Evolutionary conservation across 2,797 vertebrate species (phyloP).

Genomic region (Gambusia yucatana): DNA sequence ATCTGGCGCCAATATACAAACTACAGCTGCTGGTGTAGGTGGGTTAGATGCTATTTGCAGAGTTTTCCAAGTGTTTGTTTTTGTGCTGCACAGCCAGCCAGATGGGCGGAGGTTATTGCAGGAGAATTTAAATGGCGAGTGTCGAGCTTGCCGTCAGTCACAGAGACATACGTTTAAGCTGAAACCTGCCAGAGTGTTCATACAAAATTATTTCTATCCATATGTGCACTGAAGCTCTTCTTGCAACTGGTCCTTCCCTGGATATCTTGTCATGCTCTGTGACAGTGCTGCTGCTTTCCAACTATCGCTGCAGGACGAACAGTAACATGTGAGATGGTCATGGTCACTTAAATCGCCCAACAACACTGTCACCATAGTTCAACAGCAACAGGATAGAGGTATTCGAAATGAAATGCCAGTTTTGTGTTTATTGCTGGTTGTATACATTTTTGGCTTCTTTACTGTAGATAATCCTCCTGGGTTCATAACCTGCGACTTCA

Average conservation of each 20-base stretch:
- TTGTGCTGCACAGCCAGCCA: conserved; percentile 36
- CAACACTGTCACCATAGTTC: not conserved
- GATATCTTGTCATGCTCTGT: not conserved
- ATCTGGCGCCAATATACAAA: conserved; percentile 48
- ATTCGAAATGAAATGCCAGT: not conserved
- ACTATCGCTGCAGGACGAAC: not conserved
- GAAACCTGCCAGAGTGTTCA: conserved; percentile 25
- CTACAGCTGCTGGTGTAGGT: conserved; percentile 47
- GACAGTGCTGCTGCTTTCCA: not conserved
- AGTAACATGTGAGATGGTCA: not conserved
- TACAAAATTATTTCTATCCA: conserved; percentile 25
- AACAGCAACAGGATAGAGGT: not conserved
- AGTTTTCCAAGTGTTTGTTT: conserved; percentile 44
- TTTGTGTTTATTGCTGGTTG: not conserved
- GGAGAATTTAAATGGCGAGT: conserved; percentile 13
- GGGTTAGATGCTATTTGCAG: conserved; percentile 54
- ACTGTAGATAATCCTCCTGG: not conserved
- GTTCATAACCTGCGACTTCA: not conserved
- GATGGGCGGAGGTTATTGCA: conserved; percentile 50
- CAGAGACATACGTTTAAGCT: conserved; percentile 29
- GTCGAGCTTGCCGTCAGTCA: conserved; percentile 41
- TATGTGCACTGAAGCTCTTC: conserved; percentile 4
- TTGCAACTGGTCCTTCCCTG: not conserved
- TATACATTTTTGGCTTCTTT: not conserved
- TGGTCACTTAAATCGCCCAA: not conserved